Percentiles rank a stretch among this genome's conserved stretches.
Evolutionary conservation across 2,888 invertebrate species (phyloP).

Genomic region (Ornithoptera priamus): DNA sequence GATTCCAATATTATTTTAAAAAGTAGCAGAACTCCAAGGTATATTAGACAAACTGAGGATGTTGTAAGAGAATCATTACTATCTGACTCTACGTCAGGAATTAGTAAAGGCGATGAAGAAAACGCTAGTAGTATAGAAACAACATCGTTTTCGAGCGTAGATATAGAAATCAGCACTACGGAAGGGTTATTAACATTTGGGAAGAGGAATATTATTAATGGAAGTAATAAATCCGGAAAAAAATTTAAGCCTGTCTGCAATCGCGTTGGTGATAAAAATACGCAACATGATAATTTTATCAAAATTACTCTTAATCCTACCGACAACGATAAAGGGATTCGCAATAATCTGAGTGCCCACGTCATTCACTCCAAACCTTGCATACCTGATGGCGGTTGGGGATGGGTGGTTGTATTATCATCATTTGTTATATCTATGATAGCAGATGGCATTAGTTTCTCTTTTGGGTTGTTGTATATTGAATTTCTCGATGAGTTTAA

Average conservation of each 20-base stretch:
- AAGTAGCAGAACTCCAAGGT: conserved; percentile 57
- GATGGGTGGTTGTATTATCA: conserved; percentile 93
- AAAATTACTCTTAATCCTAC: conserved; percentile 48
- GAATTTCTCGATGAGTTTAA: conserved; percentile 90
- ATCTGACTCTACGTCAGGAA: conserved; percentile 74
- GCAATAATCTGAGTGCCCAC: conserved; percentile 35
- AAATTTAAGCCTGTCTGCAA: not conserved
- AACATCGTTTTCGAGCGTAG: conserved; percentile 65
- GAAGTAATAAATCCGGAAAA: conserved; percentile 21
- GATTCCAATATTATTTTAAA: conserved; percentile 50
- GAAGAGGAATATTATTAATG: conserved; percentile 2
- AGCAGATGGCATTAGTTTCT: conserved; percentile 95
- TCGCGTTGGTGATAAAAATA: conserved; percentile 40
- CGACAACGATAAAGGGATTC: conserved; percentile 39
- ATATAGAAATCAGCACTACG: conserved; percentile 55
- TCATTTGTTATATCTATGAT: conserved; percentile 93
- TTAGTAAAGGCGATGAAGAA: conserved; percentile 69
- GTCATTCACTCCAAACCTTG: conserved; percentile 62
- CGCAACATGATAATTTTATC: conserved; percentile 38
- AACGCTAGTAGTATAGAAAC: conserved; percentile 57
- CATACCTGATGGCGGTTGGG: conserved; percentile 92
- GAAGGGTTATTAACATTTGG: conserved; percentile 37
- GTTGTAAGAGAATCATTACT: conserved; percentile 63
- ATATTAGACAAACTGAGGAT: conserved; percentile 47
- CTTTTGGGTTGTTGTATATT: conserved; percentile 93